These are phyloP conservation scores for Archivesica marissinica DNA, from an alignment of 1,140 invertebrate species.

Conservation along the genomic window DNA sequence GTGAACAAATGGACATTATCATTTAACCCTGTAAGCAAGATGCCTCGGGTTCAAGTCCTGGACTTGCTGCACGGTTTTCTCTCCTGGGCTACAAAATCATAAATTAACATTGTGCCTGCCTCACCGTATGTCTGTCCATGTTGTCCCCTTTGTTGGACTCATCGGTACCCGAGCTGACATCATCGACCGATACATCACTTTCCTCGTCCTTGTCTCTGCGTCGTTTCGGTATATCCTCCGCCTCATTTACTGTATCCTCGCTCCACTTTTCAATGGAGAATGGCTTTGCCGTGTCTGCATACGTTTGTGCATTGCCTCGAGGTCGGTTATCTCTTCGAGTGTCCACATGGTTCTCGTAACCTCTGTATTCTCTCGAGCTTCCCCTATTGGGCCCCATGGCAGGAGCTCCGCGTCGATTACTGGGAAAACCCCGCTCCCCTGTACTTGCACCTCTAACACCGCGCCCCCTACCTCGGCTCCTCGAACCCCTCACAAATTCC, in stretches of 20 bases:
- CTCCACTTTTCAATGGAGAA: conserved; percentile 61
- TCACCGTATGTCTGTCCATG: conserved; percentile 58
- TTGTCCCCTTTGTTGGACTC: conserved; percentile 70
- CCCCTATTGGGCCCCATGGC: conserved; percentile 59
- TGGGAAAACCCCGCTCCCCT: conserved; percentile 61
- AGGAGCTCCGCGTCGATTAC: conserved; percentile 57
- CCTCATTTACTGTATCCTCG: conserved; percentile 70
- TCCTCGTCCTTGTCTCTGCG: conserved; percentile 79
- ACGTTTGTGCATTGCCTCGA: conserved; percentile 53
- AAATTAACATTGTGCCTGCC: too few relatives aligned
- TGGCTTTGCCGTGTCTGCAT: conserved; percentile 54
- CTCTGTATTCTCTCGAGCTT: conserved; percentile 71
- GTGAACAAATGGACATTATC: too few relatives aligned
- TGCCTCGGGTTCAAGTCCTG: too few relatives aligned
- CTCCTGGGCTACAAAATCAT: too few relatives aligned
- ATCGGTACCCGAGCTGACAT: conserved; percentile 76
- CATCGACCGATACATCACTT: conserved; percentile 82
- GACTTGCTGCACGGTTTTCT: too few relatives aligned
- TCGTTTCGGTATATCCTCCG: conserved; percentile 63
- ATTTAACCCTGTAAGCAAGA: too few relatives aligned
- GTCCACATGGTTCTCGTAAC: conserved; percentile 65
- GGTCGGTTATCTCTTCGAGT: conserved; percentile 57
- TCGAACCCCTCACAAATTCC: conserved; percentile 80
- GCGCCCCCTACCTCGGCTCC: conserved; percentile 69
- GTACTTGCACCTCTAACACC: conserved; percentile 68